These are phyloP conservation scores for Eidolon helvum DNA, from an alignment of 2,113 vertebrate species.

Conservation along the genomic window DNA sequence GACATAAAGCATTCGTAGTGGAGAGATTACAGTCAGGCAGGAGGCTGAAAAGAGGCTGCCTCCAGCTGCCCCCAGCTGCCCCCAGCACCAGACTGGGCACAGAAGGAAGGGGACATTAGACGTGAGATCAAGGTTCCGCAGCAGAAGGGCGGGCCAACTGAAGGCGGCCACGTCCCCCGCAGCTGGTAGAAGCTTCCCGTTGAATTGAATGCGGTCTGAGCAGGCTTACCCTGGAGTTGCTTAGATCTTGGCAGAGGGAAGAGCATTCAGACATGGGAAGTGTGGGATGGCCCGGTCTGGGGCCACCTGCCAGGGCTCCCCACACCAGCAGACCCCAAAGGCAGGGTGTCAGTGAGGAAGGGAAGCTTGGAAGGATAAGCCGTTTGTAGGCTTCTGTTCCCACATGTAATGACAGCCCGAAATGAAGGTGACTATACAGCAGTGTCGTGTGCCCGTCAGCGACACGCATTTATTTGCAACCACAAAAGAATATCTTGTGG, in stretches of 20 bases:
- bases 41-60: neutral
- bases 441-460: neutral
- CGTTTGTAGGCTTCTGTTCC: neutral
- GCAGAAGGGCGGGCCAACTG: accelerated
- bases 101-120: neutral
- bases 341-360: neutral
- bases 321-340: neutral
- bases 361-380: neutral
- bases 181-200: neutral
- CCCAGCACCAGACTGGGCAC: neutral
- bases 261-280: neutral
- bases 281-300: neutral
- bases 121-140: neutral
- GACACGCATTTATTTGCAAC: neutral
- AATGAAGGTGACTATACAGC: neutral
- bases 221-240: neutral
- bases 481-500: neutral
- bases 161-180: accelerated
- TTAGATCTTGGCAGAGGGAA: neutral
- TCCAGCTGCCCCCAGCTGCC: accelerated
- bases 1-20: neutral
- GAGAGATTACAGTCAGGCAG: neutral
- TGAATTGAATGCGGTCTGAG: neutral
- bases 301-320: neutral
- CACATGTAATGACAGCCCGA: neutral